Evolutionary conservation across 2,888 invertebrate genomes (phyloP).

Genomic region (Tromatobia lineatoria): DNA sequence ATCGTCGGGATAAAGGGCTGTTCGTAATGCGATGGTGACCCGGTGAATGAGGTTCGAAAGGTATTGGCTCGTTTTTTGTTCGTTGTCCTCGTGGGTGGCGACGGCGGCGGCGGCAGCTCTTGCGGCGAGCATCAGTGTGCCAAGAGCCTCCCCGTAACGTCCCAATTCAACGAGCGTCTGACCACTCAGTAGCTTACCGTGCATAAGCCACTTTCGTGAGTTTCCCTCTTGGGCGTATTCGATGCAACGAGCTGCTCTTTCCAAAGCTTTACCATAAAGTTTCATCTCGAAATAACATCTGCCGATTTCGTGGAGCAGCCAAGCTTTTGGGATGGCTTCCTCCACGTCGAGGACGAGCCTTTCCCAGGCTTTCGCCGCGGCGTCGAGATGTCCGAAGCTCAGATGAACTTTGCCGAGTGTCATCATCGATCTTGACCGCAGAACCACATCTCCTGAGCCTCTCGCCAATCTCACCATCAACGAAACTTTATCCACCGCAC

Average conservation of each 20-base stretch:
- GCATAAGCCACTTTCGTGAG: conserved; percentile 78
- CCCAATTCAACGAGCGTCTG: conserved; percentile 77
- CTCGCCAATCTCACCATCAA: conserved; percentile 76
- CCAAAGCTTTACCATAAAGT: conserved; percentile 69
- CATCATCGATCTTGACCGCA: conserved; percentile 73
- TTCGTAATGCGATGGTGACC: conserved; percentile 61
- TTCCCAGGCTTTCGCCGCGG: conserved; percentile 78
- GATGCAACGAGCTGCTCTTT: conserved; percentile 72
- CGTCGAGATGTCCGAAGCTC: conserved; percentile 78
- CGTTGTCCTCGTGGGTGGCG: conserved; percentile 68
- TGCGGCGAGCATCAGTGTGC: conserved; percentile 70
- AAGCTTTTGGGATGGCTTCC: conserved; percentile 72
- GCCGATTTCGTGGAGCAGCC: conserved; percentile 77
- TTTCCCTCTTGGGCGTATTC: conserved; percentile 71
- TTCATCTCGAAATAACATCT: conserved; percentile 79
- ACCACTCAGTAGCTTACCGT: conserved; percentile 77
- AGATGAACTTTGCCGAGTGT: conserved; percentile 80
- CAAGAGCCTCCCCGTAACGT: conserved; percentile 75
- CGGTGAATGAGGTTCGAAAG: conserved; percentile 75
- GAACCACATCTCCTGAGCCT: conserved; percentile 66
- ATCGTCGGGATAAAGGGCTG: conserved; percentile 2
- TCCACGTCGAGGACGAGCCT: conserved; percentile 69
- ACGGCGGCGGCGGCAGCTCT: conserved; percentile 63
- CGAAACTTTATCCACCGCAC: conserved; percentile 74
- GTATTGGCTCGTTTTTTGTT: conserved; percentile 71